Evolutionary conservation across 2,113 vertebrate genomes (phyloP), one percentile per base, ranked within the genome.

Genomic region (Oophaga pumilio): DNA sequence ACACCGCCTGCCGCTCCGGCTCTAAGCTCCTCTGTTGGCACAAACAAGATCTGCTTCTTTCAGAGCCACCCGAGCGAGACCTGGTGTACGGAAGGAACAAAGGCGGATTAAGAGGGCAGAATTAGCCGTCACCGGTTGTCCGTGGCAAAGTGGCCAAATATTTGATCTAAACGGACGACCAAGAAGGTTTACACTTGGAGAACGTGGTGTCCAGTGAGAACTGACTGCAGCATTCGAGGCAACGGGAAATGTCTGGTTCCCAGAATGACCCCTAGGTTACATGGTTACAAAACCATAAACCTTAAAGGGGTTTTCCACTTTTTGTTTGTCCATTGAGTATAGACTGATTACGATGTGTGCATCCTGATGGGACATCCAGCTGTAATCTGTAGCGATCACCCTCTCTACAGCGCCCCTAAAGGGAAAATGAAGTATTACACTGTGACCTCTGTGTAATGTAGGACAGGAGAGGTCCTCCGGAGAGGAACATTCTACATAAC

Each of bases 61-160:
- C 69, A 85, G 6, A 24, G 33, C 12, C 10, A 85, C 71, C 84
- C 76, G 56, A 85, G 17, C 84, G 53, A 76, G 71, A 76, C 84
- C 18, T 2, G 71, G 28, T 24, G 26, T 57, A 17, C 15, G 71
- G 7, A 56, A 17, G 14, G 13, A 76, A 76, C 71, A 76, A 85
- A 85, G 71, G 17, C 10, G 7, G 68, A 59, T 57, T 74, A 74
- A 33, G 82, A 74, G 43, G 59, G 28, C 24, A 33, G 68, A 73
- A 56, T 74, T 73, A 73, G 20, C 82, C 13, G 17, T 68, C 68
- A 69, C 18, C 22, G 20, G 33, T 85, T 74, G 82, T 57, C 64
- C 50, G 56, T 24, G 14, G 66, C 49, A 74, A 26, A 85, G 43
- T 9, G 22, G 57, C 20, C 84, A 85, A 85, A 60, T 76, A 71